Conservation (phyloP, 2,888 invertebrate species). For the Deilephila porcellus region DNA sequence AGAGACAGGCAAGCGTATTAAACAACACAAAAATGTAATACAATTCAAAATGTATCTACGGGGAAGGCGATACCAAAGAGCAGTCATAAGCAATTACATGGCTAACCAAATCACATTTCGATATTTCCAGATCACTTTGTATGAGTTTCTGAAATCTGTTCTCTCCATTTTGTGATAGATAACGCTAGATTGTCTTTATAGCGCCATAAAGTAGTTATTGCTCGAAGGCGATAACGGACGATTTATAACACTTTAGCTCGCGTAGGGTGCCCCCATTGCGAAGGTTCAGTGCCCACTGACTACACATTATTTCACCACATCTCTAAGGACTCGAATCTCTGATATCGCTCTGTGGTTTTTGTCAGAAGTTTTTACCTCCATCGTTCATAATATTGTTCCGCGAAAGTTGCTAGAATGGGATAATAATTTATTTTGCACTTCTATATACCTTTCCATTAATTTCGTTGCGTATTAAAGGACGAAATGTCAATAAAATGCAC, state of each 20-base stretch:
- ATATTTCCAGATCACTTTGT: not conserved
- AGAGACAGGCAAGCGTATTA: not conserved
- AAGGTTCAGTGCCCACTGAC: constrained; percentile 45
- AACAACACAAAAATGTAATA: not conserved
- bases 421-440: too few relatives aligned
- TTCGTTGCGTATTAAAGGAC: too few relatives aligned
- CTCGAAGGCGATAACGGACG: constrained; percentile 67
- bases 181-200: constrained; percentile 68
- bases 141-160: constrained; percentile 45
- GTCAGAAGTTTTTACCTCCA: not conserved
- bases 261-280: constrained; percentile 47
- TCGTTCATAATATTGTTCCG: too few relatives aligned
- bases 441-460: too few relatives aligned
- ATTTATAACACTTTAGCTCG: constrained; percentile 73
- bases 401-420: too few relatives aligned
- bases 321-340: constrained; percentile 38
- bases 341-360: constrained; percentile 40
- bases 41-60: not conserved
- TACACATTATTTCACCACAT: constrained; percentile 52
- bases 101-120: too few relatives aligned
- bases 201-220: constrained; percentile 75
- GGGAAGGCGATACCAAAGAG: not conserved
- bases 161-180: constrained; percentile 58
- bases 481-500: too few relatives aligned
- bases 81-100: not conserved